phyloP scores from a whole-genome alignment of 2,888 invertebrate genomes.

The Apodemia zela region DNA sequence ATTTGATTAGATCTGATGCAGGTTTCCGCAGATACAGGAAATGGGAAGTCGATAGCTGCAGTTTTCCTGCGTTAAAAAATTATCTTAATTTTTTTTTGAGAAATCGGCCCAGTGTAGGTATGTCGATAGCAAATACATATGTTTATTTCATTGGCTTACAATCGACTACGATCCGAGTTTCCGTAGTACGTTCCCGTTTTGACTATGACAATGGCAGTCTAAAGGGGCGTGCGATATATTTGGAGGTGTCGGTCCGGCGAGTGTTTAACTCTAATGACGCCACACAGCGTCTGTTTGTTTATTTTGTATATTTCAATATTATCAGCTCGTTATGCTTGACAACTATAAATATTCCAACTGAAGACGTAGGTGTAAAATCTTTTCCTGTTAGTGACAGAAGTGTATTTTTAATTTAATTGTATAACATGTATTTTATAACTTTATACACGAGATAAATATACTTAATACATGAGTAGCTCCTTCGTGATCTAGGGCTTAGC shows the following conservation, averaged over 20 bases:
- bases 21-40: too few species aligned
- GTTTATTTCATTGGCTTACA: neutral
- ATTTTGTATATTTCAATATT: constrained; percentile 19
- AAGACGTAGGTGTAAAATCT: neutral
- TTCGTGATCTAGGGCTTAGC: too few species aligned
- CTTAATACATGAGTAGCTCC: too few species aligned
- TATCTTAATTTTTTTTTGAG: too few species aligned
- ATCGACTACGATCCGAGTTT: constrained; percentile 21
- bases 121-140: too few species aligned
- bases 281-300: constrained; percentile 40
- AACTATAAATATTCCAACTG: neutral
- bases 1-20: too few species aligned
- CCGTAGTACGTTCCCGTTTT: constrained; percentile 28
- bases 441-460: too few species aligned
- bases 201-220: constrained; percentile 51
- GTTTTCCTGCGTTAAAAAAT: too few species aligned
- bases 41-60: too few species aligned
- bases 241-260: constrained; percentile 17
- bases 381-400: neutral
- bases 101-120: too few species aligned
- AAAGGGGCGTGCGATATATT: constrained; percentile 41
- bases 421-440: too few species aligned
- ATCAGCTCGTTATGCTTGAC: constrained; percentile 9
- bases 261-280: constrained; percentile 34
- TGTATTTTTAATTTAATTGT: neutral